These are phyloP conservation scores for Corvus hawaiiensis DNA, from an alignment of 2,113 vertebrate species.

Conservation along the genomic window DNA sequence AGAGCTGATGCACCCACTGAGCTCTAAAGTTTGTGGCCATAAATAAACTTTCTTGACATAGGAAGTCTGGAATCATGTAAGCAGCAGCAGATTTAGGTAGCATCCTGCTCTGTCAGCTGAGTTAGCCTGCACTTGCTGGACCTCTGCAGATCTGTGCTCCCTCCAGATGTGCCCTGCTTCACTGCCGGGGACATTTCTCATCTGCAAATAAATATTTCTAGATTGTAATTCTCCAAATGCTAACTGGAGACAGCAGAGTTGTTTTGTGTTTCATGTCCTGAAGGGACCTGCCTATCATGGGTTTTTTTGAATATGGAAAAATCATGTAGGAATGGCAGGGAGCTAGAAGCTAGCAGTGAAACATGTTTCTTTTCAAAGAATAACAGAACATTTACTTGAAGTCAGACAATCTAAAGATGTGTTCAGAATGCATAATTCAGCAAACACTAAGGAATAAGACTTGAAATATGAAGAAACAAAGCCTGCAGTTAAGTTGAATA, in stretches of 20 bases:
- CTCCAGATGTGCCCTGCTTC: background rate
- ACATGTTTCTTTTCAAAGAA: background rate
- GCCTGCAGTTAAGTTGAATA: conserved; percentile 70
- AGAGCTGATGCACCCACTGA: background rate
- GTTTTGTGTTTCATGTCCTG: background rate
- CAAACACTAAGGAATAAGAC: conserved; percentile 30
- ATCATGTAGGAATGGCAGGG: background rate
- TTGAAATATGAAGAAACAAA: conserved; percentile 56
- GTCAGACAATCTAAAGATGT: background rate
- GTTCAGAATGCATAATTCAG: conserved; percentile 31
- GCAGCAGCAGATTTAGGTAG: accelerated
- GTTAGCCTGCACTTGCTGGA: accelerated
- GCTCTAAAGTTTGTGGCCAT: background rate
- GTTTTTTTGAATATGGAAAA: background rate
- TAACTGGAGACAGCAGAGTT: background rate
- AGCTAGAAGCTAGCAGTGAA: background rate
- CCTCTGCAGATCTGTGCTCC: background rate
- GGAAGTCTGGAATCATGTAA: accelerated
- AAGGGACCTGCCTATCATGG: background rate
- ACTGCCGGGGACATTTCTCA: background rate
- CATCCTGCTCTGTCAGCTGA: background rate
- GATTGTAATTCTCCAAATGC: background rate
- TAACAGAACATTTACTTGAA: background rate
- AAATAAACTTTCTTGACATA: accelerated
- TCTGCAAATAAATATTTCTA: background rate